Percentiles rank a stretch among this genome's conserved stretches.
phyloP scores from a whole-genome alignment of 2,888 invertebrate species.

The Boloria selene region DNA sequence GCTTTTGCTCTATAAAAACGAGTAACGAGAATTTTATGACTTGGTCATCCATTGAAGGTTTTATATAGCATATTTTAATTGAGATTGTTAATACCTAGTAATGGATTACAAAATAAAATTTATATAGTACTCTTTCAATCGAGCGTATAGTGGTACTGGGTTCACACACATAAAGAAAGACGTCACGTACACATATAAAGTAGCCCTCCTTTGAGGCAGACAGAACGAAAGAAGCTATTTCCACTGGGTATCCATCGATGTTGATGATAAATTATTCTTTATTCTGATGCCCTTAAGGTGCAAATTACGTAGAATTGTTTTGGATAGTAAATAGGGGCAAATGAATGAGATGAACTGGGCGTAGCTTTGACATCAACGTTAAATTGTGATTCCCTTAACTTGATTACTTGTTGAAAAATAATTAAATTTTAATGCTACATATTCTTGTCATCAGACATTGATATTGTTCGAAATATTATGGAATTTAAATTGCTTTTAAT shows the following conservation, averaged over 20 bases:
- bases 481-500: slow-evolving; percentile 5
- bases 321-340: slow-evolving; percentile 32
- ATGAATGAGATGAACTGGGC: slow-evolving; percentile 34
- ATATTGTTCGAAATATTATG: background rate
- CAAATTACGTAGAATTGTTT: slow-evolving; percentile 26
- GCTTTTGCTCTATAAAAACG: slow-evolving; percentile 33
- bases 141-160: slow-evolving; percentile 33
- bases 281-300: slow-evolving; percentile 31
- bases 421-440: slow-evolving; percentile 20
- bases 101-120: slow-evolving; percentile 28
- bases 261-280: slow-evolving; percentile 45
- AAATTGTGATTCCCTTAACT: slow-evolving; percentile 32
- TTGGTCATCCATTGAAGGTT: slow-evolving; percentile 47
- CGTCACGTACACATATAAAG: slow-evolving; percentile 45
- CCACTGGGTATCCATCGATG: slow-evolving; percentile 50
- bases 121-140: slow-evolving; percentile 16
- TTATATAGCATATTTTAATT: background rate
- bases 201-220: slow-evolving; percentile 45
- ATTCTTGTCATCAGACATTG: background rate
- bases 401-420: slow-evolving; percentile 30
- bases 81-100: background rate
- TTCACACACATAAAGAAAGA: slow-evolving; percentile 43
- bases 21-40: slow-evolving; percentile 19
- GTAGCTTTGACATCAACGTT: slow-evolving; percentile 39
- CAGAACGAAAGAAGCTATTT: slow-evolving; percentile 52